Evolutionary conservation across 2,888 invertebrate genomes (phyloP).

Genomic region (Schrankia costaestrigalis): DNA sequence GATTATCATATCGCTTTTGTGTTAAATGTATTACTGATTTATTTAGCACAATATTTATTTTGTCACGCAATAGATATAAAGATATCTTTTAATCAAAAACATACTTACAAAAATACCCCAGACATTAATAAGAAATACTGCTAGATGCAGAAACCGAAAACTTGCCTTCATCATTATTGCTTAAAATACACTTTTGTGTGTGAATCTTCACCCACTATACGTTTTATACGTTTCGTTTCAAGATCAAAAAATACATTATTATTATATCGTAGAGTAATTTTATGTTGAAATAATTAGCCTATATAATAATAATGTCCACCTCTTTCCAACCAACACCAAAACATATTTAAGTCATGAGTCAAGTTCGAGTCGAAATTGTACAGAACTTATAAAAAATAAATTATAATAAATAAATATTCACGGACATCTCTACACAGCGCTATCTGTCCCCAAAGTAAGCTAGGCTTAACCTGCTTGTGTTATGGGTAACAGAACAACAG

Average conservation of each 20-base stretch:
- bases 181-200: not conserved
- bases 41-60: no score
- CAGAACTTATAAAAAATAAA: not conserved
- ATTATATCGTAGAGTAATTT: not conserved
- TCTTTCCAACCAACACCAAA: not conserved
- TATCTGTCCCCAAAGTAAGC: no score
- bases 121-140: slow-evolving; percentile 6
- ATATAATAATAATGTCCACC: not conserved
- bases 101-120: slow-evolving; percentile 6
- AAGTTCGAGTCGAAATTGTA: not conserved
- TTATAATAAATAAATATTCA: not conserved
- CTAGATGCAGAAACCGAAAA: slow-evolving; percentile 11
- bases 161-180: slow-evolving; percentile 13
- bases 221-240: not conserved
- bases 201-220: not conserved
- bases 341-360: not conserved
- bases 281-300: not conserved
- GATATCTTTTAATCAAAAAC: not conserved
- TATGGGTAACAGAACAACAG: no score
- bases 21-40: no score
- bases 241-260: no score
- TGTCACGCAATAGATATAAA: not conserved
- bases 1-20: no score
- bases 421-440: no score
- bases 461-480: no score